These are phyloP conservation scores for Amphibalanus amphitrite DNA, from an alignment of 1,140 invertebrate genomes.

Conservation along the genomic window DNA sequence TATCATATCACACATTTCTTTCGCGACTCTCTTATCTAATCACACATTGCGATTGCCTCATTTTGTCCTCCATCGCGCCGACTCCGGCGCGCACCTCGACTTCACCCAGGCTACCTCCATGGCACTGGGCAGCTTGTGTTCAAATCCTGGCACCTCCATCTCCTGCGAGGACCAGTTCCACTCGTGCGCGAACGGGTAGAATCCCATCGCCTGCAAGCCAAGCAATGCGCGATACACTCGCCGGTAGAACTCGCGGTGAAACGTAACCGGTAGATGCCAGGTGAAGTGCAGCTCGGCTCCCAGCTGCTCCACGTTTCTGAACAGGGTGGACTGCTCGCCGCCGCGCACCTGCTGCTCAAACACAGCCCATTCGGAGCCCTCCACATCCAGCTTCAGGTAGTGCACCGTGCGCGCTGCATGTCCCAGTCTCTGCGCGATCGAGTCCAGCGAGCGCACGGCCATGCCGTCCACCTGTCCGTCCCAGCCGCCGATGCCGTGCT, in stretches of 20 bases:
- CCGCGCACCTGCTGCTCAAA: not conserved
- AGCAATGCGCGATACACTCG: not conserved
- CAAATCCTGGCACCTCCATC: not conserved
- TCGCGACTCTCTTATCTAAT: too few relatives aligned
- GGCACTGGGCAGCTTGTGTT: not conserved
- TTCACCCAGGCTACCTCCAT: not conserved
- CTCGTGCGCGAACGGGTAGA: conserved; percentile 12
- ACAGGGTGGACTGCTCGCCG: not conserved
- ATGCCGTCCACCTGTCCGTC: not conserved
- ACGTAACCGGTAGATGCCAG: not conserved
- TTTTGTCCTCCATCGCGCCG: too few relatives aligned
- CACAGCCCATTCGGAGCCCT: conserved; percentile 13
- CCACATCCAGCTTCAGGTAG: conserved; percentile 17
- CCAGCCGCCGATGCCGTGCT: not conserved
- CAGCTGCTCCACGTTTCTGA: conserved; percentile 5
- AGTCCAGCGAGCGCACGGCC: conserved; percentile 9
- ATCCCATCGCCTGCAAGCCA: conserved; percentile 9
- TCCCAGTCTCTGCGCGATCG: conserved; percentile 10
- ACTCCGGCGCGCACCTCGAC: too few relatives aligned
- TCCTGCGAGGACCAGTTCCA: conserved; percentile 4
- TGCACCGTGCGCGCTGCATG: conserved; percentile 12
- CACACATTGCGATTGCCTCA: too few relatives aligned
- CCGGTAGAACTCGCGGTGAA: not conserved
- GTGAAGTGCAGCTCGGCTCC: conserved; percentile 7
- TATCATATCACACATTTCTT: too few relatives aligned